Evolutionary conservation across 2,797 vertebrate genomes (phyloP).

Genomic region (Tinamus major): DNA sequence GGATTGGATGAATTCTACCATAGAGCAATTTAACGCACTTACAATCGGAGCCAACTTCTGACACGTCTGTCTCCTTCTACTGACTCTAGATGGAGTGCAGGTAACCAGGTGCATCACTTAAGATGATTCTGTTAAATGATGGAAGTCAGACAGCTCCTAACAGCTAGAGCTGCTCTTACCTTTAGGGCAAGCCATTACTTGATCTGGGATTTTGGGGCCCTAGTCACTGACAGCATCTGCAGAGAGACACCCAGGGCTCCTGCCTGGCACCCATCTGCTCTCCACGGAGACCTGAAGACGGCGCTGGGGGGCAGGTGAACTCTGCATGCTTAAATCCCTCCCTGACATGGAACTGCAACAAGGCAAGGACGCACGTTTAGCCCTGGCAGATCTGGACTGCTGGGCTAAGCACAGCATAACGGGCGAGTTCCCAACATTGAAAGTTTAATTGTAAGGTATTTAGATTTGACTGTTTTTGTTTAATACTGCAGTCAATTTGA

Average conservation of each 20-base stretch:
- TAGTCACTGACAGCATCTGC: background rate
- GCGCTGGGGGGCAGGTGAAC: background rate
- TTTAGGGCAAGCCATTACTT: background rate
- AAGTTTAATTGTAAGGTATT: background rate
- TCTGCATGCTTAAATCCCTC: background rate
- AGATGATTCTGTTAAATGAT: background rate
- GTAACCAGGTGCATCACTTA: background rate
- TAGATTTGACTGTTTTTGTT: background rate
- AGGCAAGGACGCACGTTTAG: background rate
- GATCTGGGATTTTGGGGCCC: background rate
- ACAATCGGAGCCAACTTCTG: background rate
- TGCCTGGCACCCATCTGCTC: background rate
- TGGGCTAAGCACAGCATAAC: background rate
- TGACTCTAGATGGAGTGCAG: background rate
- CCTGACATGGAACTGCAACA: background rate
- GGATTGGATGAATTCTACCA: background rate
- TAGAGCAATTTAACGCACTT: background rate
- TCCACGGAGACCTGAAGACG: background rate
- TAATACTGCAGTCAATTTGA: background rate
- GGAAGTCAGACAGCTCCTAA: background rate
- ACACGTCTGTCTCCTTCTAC: background rate
- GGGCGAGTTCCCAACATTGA: background rate
- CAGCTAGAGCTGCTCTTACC: background rate
- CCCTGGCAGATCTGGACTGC: background rate
- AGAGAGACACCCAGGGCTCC: background rate